Conservation (phyloP, 1,140 invertebrate species). For the Wasmannia auropunctata region DNA sequence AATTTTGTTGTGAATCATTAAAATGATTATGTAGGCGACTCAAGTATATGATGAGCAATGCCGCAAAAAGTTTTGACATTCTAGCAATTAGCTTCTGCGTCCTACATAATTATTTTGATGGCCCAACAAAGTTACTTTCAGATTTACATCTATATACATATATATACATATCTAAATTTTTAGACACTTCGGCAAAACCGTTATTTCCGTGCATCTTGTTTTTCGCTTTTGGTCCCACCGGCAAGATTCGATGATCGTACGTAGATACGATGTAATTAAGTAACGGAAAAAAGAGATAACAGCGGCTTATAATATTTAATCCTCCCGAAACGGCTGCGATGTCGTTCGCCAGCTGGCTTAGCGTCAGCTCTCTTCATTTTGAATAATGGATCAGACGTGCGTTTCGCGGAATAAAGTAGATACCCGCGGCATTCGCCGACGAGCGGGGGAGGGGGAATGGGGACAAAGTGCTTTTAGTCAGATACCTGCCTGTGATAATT, state of each 20-base stretch:
- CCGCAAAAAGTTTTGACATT: too few relatives aligned
- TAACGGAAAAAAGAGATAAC: constrained; percentile 51
- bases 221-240: background rate
- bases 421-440: constrained; percentile 60
- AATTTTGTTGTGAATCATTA: too few relatives aligned
- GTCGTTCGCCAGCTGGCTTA: constrained; percentile 63
- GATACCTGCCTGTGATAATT: constrained; percentile 53
- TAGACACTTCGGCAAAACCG: too few relatives aligned
- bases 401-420: constrained; percentile 66
- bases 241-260: background rate
- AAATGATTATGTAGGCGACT: too few relatives aligned
- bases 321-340: constrained; percentile 66
- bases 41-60: too few relatives aligned
- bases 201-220: too few relatives aligned
- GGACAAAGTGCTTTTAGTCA: constrained; percentile 66
- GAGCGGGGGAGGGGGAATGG: background rate
- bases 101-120: too few relatives aligned
- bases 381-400: constrained; percentile 73
- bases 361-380: constrained; percentile 58
- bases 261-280: background rate
- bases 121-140: too few relatives aligned
- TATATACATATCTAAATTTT: too few relatives aligned
- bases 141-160: too few relatives aligned
- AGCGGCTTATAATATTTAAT: constrained; percentile 71
- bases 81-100: too few relatives aligned